Percentiles rank a stretch among this genome's conserved stretches.
Conservation (phyloP, 2,888 invertebrate genomes). For the Panorpa germanica region DNA sequence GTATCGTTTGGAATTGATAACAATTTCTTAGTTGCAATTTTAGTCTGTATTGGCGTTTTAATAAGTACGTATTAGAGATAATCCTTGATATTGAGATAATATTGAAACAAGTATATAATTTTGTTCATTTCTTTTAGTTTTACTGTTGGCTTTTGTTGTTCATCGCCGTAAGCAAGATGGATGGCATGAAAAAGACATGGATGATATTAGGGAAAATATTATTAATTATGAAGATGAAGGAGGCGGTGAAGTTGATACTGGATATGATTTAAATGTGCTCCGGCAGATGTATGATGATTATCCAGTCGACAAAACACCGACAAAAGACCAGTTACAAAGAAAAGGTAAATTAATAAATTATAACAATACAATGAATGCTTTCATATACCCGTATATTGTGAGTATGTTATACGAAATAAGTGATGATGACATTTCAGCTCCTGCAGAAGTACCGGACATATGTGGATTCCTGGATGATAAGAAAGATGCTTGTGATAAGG, state of each 20-base stretch:
- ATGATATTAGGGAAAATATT: constrained; percentile 93
- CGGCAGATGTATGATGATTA: constrained; percentile 41
- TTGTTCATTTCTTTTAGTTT: constrained; percentile 30
- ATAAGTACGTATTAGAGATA: constrained; percentile 41
- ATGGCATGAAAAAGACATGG: constrained; percentile 78
- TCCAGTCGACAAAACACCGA: constrained; percentile 31
- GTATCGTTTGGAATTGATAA: constrained; percentile 70
- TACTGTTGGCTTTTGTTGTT: constrained; percentile 81
- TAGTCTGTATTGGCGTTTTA: constrained; percentile 71
- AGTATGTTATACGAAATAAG: no score
- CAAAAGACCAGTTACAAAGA: constrained; percentile 26
- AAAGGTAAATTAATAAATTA: constrained; percentile 22
- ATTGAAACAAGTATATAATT: constrained; percentile 6
- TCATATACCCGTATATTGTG: no score
- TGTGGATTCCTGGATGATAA: constrained; percentile 81
- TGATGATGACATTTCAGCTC: no score
- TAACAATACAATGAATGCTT: no score
- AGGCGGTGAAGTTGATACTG: constrained; percentile 93
- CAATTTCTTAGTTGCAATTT: constrained; percentile 75
- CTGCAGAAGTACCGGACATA: constrained; percentile 64
- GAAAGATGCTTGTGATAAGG: constrained; percentile 77
- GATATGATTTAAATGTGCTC: constrained; percentile 73
- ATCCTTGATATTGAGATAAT: constrained; percentile 5
- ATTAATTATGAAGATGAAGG: constrained; percentile 97
- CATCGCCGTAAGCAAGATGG: constrained; percentile 72